phyloP scores from a whole-genome alignment of 2,888 invertebrate genomes.

The Cheilosia vernalis region DNA sequence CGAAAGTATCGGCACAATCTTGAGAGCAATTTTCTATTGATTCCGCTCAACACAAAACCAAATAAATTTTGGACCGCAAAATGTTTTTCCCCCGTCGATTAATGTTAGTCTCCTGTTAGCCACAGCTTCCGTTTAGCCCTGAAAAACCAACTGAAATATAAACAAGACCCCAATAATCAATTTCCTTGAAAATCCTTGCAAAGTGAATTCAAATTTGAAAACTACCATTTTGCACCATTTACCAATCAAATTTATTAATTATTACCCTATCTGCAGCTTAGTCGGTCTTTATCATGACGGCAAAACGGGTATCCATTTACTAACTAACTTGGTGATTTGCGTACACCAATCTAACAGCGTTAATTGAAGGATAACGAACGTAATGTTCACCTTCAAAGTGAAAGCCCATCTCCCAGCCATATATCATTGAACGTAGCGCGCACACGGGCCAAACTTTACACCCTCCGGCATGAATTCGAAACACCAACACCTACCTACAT shows the following conservation, averaged over 20 bases:
- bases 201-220: conserved; percentile 14
- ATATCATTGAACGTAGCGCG: conserved; percentile 16
- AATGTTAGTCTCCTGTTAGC: too few relatives aligned
- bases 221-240: neutral
- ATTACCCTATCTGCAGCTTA: conserved; percentile 28
- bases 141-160: neutral
- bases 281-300: neutral
- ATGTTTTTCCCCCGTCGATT: too few relatives aligned
- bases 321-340: neutral
- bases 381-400: conserved; percentile 18
- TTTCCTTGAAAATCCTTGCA: conserved; percentile 27
- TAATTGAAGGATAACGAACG: conserved; percentile 49
- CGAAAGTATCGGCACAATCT: too few relatives aligned
- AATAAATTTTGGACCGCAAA: too few relatives aligned
- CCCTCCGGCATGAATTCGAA: conserved; percentile 1
- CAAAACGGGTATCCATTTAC: neutral
- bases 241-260: conserved; percentile 37
- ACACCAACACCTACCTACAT: conserved; percentile 8
- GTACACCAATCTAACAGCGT: conserved; percentile 7
- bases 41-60: too few relatives aligned
- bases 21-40: too few relatives aligned
- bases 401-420: conserved; percentile 24
- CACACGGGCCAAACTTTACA: conserved; percentile 26
- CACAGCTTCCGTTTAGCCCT: too few relatives aligned
- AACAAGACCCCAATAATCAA: conserved; percentile 2